Conservation (phyloP, 2,797 vertebrate species). For the Ctenopoma multispine region DNA sequence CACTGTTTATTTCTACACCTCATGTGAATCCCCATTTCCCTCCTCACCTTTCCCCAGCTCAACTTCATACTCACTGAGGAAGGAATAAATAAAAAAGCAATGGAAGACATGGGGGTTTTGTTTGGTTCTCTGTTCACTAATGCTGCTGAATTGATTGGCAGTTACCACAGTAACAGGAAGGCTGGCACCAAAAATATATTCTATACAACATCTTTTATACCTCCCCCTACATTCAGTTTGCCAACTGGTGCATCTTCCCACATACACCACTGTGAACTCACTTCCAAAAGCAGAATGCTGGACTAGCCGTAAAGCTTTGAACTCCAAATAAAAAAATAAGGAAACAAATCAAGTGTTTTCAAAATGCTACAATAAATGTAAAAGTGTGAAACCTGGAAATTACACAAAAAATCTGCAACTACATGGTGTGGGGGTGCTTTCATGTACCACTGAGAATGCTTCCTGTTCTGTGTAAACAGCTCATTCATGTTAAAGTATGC, state of each 20-base stretch:
- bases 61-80: slow-evolving; percentile 42
- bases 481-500: not conserved
- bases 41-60: slow-evolving; percentile 42
- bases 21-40: slow-evolving; percentile 24
- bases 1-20: slow-evolving; percentile 18
- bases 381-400: not conserved
- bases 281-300: slow-evolving; percentile 30
- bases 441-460: not conserved
- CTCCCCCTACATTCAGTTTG: slow-evolving; percentile 74
- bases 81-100: slow-evolving; percentile 46
- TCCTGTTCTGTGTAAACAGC: not conserved
- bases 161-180: slow-evolving; percentile 86
- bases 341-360: not conserved
- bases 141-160: slow-evolving; percentile 76
- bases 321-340: too few relatives aligned
- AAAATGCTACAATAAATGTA: not conserved
- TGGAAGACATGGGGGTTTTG: slow-evolving; percentile 36
- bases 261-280: slow-evolving; percentile 33
- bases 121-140: slow-evolving; percentile 74
- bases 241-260: slow-evolving; percentile 52
- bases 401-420: not conserved
- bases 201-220: slow-evolving; percentile 80
- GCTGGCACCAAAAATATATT: slow-evolving; percentile 86
- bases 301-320: slow-evolving; percentile 1
- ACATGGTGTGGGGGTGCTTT: too few relatives aligned